Conservation (phyloP, 2,888 invertebrate species). For the Tachystola acroxantha region DNA sequence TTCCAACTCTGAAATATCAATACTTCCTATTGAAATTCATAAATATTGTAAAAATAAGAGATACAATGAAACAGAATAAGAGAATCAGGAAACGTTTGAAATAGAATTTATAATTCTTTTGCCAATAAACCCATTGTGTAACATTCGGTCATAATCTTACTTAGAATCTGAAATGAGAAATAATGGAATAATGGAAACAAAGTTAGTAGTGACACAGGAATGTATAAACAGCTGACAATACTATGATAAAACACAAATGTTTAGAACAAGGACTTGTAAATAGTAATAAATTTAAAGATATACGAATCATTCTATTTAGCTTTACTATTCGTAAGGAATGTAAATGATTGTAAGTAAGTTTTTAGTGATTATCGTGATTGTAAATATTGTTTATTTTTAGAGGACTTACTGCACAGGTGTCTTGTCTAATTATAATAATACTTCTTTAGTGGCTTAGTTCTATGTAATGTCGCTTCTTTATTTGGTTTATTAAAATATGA, state of each 20-base stretch:
- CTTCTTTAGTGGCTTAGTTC: too few relatives aligned
- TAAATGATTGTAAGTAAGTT: conserved; percentile 56
- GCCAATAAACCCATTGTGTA: conserved; percentile 1
- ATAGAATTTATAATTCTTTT: conserved; percentile 1
- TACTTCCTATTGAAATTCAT: background rate
- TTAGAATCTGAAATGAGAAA: conserved; percentile 23
- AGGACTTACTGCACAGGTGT: conserved; percentile 18
- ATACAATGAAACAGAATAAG: background rate
- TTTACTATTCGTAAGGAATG: conserved; percentile 53
- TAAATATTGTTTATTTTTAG: conserved; percentile 46
- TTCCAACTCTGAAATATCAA: background rate
- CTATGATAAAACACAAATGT: conserved; percentile 65
- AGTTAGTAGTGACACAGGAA: conserved; percentile 54
- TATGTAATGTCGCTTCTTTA: too few relatives aligned
- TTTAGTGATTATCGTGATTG: conserved; percentile 46
- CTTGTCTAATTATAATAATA: conserved; percentile 3
- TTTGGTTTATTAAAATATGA: background rate
- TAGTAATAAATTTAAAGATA: conserved; percentile 58
- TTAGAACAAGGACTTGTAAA: conserved; percentile 47
- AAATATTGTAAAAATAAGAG: background rate
- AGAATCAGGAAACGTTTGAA: background rate
- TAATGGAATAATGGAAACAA: conserved; percentile 29
- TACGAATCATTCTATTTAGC: conserved; percentile 70
- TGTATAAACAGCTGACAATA: conserved; percentile 74
- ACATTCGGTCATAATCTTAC: conserved; percentile 14